Evolutionary conservation across 2,113 vertebrate species (phyloP).

Genomic region (Cygnus buccinator): DNA sequence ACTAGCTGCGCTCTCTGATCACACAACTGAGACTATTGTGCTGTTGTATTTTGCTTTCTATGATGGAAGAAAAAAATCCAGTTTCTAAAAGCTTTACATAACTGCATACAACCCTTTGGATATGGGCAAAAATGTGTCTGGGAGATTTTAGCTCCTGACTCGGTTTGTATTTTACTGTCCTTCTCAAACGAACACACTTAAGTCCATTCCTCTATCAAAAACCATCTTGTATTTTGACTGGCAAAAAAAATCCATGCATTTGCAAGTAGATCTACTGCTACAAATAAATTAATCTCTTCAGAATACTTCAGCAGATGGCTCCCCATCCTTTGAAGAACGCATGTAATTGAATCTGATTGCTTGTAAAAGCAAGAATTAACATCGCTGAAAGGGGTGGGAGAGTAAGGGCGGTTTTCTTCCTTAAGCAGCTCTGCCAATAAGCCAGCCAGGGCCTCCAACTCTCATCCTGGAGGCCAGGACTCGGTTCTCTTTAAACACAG

Average conservation of each 20-base stretch:
- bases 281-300: conserved; percentile 47
- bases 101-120: neutral
- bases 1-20: neutral
- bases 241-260: conserved; percentile 12
- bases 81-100: neutral
- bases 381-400: neutral
- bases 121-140: neutral
- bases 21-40: neutral
- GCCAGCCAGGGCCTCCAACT: neutral
- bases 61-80: neutral
- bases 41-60: neutral
- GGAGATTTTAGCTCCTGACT: neutral
- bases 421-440: neutral
- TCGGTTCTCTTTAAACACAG: neutral
- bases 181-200: neutral
- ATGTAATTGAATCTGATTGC: conserved; percentile 17
- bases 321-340: conserved; percentile 20
- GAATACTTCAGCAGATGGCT: conserved; percentile 39
- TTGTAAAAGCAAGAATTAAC: neutral
- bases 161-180: neutral
- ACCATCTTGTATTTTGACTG: neutral
- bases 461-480: neutral
- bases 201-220: neutral
- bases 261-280: conserved; percentile 13
- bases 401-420: neutral